These are phyloP conservation scores for Hirundo rustica DNA, from an alignment of 2,797 vertebrate species.

Conservation along the genomic window DNA sequence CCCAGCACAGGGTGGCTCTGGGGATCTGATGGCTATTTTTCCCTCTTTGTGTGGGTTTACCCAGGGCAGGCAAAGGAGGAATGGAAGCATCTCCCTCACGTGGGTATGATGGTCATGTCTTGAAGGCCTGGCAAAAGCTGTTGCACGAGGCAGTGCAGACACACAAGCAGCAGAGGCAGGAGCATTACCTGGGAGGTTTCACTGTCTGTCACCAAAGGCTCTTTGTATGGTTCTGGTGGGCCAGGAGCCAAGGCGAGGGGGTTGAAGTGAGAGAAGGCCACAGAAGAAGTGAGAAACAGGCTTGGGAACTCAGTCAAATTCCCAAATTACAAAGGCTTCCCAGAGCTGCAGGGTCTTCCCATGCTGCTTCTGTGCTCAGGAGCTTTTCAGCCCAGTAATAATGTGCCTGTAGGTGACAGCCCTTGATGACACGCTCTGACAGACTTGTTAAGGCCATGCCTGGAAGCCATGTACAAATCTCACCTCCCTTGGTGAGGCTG, in stretches of 20 bases:
- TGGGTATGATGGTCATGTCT: neutral
- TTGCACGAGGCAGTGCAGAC: accelerated
- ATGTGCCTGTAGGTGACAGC: neutral
- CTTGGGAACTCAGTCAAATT: neutral
- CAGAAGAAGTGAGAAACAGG: neutral
- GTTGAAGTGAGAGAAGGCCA: neutral
- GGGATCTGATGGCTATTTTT: neutral
- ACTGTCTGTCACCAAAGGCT: neutral
- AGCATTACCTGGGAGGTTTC: neutral
- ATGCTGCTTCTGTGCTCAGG: neutral
- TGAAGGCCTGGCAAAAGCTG: neutral
- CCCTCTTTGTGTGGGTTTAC: neutral
- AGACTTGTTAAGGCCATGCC: neutral
- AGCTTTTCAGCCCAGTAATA: neutral
- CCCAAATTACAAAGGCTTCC: neutral
- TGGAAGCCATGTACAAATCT: neutral
- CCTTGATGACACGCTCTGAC: neutral
- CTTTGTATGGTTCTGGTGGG: neutral
- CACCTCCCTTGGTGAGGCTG: neutral
- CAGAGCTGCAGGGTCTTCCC: neutral
- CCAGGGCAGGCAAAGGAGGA: neutral
- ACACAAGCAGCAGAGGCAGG: neutral
- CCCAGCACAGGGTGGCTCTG: neutral
- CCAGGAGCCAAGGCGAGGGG: neutral
- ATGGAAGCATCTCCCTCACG: neutral